A percentile compares a stretch with the other conserved stretches of the same genome.
These are phyloP conservation scores for Luperina nickerlii DNA, from an alignment of 2,888 invertebrate genomes.

Conservation along the genomic window DNA sequence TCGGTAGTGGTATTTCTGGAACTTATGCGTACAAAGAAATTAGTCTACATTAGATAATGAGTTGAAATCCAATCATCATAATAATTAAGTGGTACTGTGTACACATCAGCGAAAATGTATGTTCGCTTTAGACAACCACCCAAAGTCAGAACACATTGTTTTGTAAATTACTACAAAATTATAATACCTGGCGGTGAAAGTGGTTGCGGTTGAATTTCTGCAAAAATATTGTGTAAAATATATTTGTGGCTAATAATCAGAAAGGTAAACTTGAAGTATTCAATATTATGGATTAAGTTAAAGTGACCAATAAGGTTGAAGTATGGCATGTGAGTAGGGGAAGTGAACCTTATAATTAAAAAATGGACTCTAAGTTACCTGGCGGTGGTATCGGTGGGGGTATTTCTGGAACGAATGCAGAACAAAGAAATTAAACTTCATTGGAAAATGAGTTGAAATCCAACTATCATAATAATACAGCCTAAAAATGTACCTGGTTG, in stretches of 20 bases:
- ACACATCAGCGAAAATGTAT: not conserved
- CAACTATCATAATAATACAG: not conserved
- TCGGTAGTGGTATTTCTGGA: not conserved
- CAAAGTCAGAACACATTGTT: not conserved
- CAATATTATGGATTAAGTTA: not conserved
- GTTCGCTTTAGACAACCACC: not conserved
- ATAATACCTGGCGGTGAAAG: not conserved
- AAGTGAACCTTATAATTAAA: not conserved
- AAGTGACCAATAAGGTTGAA: too few relatives aligned
- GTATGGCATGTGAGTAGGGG: not conserved
- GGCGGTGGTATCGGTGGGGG: too few relatives aligned
- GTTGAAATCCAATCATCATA: not conserved
- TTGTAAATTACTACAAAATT: not conserved
- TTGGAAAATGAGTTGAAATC: not conserved
- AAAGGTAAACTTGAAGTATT: not conserved
- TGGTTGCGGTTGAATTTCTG: not conserved
- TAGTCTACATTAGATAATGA: not conserved
- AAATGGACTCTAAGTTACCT: not conserved
- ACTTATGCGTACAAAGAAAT: not conserved
- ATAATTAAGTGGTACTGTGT: not conserved
- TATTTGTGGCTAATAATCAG: not conserved
- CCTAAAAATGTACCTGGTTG: conserved; percentile 5
- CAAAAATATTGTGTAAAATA: not conserved
- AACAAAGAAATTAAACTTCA: not conserved
- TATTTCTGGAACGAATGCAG: not conserved